phyloP scores from a whole-genome alignment of 2,888 invertebrate species.

The Cordilura impudica region DNA sequence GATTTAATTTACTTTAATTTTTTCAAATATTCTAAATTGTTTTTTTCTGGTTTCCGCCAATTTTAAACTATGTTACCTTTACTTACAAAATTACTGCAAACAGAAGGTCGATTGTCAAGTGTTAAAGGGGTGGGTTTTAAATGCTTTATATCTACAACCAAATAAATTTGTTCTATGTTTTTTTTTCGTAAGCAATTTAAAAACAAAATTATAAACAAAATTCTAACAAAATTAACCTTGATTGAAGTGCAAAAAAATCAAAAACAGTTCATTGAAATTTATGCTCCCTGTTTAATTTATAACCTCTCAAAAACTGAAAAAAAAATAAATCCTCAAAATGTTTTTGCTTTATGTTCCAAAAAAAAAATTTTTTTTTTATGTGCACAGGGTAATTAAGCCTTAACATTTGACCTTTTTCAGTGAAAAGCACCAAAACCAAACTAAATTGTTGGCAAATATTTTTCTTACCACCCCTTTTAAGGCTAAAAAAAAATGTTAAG shows the following conservation, averaged over 20 bases:
- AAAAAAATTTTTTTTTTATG: conserved; percentile 9
- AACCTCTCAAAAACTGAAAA: background rate
- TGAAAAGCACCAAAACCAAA: background rate
- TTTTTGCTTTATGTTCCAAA: background rate
- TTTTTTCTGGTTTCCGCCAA: too few species aligned
- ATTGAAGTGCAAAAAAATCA: background rate
- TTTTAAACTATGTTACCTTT: too few species aligned
- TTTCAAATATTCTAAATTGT: too few species aligned
- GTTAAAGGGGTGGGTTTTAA: too few species aligned
- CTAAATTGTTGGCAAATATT: background rate
- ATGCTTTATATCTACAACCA: too few species aligned
- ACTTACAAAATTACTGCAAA: too few species aligned
- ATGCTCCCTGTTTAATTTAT: conserved; percentile 1
- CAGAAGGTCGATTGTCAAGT: too few species aligned
- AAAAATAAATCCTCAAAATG: conserved; percentile 4
- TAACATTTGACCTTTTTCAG: conserved; percentile 39
- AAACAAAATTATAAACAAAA: background rate
- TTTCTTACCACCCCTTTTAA: background rate
- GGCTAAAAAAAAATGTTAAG: background rate
- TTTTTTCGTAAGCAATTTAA: background rate
- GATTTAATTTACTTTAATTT: too few species aligned
- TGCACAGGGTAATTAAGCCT: conserved; percentile 31
- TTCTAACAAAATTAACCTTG: background rate
- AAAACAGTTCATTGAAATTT: background rate
- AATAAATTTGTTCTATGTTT: too few species aligned